Percentiles rank a stretch among this genome's conserved stretches.
Evolutionary conservation across 2,888 invertebrate genomes (phyloP).

Genomic region (Leptopilina drosophilae): DNA sequence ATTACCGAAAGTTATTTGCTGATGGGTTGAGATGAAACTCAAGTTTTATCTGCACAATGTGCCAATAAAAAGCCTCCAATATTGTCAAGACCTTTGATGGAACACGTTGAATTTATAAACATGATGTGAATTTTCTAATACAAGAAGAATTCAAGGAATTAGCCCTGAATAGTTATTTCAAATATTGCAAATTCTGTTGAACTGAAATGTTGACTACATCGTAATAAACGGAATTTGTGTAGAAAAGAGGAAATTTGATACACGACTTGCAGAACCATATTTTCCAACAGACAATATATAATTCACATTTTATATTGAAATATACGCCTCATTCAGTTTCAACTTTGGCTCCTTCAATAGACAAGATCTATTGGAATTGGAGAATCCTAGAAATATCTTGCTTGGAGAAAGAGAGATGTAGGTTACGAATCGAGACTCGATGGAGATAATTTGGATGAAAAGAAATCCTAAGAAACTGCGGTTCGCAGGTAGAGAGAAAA

Average conservation of each 20-base stretch:
- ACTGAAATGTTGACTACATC: background rate
- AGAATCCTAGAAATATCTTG: slow-evolving; percentile 7
- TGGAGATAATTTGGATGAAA: slow-evolving; percentile 38
- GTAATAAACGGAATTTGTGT: background rate
- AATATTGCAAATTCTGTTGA: background rate
- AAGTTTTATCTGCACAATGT: slow-evolving; percentile 23
- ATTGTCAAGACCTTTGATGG: background rate
- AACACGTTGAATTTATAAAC: background rate
- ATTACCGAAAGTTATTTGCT: slow-evolving; percentile 28
- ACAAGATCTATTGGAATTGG: slow-evolving; percentile 27
- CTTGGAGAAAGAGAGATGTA: background rate
- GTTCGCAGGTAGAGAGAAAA: background rate
- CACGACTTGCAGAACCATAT: slow-evolving; percentile 11
- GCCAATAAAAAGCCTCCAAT: background rate
- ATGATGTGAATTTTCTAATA: background rate
- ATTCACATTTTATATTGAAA: slow-evolving; percentile 21
- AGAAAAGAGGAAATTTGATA: background rate
- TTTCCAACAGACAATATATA: slow-evolving; percentile 10
- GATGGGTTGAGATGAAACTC: background rate
- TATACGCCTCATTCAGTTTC: slow-evolving; percentile 32
- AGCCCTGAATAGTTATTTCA: no score
- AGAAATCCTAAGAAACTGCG: slow-evolving; percentile 34
- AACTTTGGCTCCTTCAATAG: slow-evolving; percentile 39
- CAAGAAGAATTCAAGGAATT: no score
- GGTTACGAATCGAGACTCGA: slow-evolving; percentile 31